phyloP scores from a whole-genome alignment of 2,888 invertebrate species.

The Serripes groenlandicus region DNA sequence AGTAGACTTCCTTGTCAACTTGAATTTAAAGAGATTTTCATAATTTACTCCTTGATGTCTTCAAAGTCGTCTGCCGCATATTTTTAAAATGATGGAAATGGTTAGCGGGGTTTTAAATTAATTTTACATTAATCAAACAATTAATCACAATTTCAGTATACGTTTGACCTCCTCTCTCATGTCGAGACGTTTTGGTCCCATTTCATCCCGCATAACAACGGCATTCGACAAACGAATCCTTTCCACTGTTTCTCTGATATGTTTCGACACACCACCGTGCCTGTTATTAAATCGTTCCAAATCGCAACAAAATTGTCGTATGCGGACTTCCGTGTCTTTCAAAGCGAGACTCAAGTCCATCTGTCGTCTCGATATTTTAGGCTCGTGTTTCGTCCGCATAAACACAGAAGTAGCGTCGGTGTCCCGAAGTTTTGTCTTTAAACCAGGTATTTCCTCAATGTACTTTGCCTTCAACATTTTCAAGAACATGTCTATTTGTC shows the following conservation, averaged over 20 bases:
- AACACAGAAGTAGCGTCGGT: background rate
- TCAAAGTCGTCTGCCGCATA: too few relatives aligned
- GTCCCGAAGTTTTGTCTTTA: conserved; percentile 37
- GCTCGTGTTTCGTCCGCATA: background rate
- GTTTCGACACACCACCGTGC: conserved; percentile 32
- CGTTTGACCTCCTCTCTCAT: conserved; percentile 8
- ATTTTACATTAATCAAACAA: too few relatives aligned
- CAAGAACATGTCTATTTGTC: conserved; percentile 47
- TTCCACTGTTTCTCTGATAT: conserved; percentile 47
- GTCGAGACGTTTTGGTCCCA: background rate
- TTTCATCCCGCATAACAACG: background rate
- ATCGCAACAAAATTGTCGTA: conserved; percentile 49
- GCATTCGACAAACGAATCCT: conserved; percentile 46
- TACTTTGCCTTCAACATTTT: conserved; percentile 55
- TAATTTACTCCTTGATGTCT: too few relatives aligned
- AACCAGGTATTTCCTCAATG: conserved; percentile 38
- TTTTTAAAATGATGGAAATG: too few relatives aligned
- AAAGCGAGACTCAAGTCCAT: conserved; percentile 24
- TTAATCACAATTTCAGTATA: background rate
- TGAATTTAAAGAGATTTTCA: too few relatives aligned
- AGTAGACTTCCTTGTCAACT: too few relatives aligned
- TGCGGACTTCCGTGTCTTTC: conserved; percentile 33
- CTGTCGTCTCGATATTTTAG: conserved; percentile 33
- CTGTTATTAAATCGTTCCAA: conserved; percentile 53
- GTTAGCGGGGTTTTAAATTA: too few relatives aligned